Conservation (phyloP, 2,888 invertebrate genomes). For the Aethes cnicana region DNA sequence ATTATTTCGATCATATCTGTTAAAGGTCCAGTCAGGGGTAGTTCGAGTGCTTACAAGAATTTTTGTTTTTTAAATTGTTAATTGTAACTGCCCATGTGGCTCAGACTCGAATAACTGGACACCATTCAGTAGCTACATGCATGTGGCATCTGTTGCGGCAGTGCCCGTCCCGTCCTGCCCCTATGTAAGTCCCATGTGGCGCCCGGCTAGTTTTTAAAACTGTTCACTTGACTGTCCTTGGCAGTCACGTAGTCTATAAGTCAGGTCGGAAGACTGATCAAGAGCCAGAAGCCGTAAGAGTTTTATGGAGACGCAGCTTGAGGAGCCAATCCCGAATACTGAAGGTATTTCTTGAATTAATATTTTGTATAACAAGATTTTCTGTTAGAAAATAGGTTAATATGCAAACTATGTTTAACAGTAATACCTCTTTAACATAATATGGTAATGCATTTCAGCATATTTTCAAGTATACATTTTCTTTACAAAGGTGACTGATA, state of each 20-base stretch:
- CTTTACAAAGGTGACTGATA: neutral
- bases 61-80: conserved; percentile 63
- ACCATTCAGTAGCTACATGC: conserved; percentile 53
- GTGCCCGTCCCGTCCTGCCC: conserved; percentile 47
- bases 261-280: conserved; percentile 82
- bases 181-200: conserved; percentile 65
- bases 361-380: conserved; percentile 74
- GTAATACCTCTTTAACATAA: neutral
- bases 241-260: conserved; percentile 82
- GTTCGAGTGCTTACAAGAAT: conserved; percentile 78
- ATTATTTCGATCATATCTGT: conserved; percentile 81
- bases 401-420: conserved; percentile 31
- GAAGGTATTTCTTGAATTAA: conserved; percentile 81
- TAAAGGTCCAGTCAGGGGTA: conserved; percentile 83
- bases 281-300: conserved; percentile 77
- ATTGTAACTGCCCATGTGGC: conserved; percentile 56
- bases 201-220: conserved; percentile 76
- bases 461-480: neutral
- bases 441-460: conserved; percentile 8
- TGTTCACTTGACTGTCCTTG: conserved; percentile 81
- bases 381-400: conserved; percentile 49
- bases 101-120: conserved; percentile 47
- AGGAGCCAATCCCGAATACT: conserved; percentile 71
- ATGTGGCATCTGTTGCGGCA: conserved; percentile 46
- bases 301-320: conserved; percentile 77